phyloP scores from a whole-genome alignment of 2,888 invertebrate species.

The Apomyelois bistriatella region DNA sequence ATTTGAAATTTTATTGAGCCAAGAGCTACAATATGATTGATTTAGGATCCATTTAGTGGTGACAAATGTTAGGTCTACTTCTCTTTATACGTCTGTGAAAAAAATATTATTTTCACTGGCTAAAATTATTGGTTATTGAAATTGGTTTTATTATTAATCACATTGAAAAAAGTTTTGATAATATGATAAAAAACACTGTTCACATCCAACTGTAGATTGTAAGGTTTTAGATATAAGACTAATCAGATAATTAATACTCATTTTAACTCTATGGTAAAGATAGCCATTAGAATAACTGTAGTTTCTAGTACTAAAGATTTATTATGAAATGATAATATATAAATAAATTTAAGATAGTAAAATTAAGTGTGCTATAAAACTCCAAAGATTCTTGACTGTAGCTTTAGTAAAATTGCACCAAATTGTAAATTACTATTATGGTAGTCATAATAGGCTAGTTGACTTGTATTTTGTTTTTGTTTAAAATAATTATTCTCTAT shows the following conservation, averaged over 20 bases:
- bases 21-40: too few relatives aligned
- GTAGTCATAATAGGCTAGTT: conserved; percentile 23
- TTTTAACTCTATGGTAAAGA: background rate
- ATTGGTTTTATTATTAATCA: too few relatives aligned
- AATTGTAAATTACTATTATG: conserved; percentile 19
- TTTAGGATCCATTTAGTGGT: too few relatives aligned
- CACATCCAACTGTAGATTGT: background rate
- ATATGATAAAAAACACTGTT: background rate
- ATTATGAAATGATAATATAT: background rate
- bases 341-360: too few relatives aligned
- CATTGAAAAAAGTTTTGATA: background rate
- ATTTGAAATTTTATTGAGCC: too few relatives aligned
- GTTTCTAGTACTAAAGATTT: background rate
- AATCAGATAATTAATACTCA: background rate
- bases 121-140: too few relatives aligned
- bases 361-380: background rate
- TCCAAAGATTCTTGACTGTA: background rate
- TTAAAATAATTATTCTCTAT: too few relatives aligned
- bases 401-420: conserved; percentile 34
- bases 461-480: too few relatives aligned
- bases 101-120: too few relatives aligned
- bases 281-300: background rate
- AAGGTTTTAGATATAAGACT: background rate
- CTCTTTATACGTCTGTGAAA: too few relatives aligned
- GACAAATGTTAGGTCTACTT: too few relatives aligned